These are phyloP conservation scores for Hedya salicella DNA, from an alignment of 2,888 invertebrate genomes.

Conservation along the genomic window DNA sequence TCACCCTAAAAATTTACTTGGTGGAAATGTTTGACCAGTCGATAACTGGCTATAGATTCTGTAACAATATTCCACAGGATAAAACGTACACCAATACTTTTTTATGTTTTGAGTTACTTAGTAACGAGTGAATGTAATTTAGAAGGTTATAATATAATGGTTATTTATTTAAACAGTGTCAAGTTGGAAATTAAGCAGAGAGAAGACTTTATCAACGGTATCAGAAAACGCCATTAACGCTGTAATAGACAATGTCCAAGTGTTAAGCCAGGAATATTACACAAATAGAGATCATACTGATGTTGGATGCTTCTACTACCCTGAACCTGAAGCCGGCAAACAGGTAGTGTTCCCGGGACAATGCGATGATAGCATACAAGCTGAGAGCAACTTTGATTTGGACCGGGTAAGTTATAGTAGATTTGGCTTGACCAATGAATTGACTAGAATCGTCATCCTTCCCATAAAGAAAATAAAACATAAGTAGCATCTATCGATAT, in stretches of 20 bases:
- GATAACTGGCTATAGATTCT: too few relatives aligned
- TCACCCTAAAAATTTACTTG: too few relatives aligned
- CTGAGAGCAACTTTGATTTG: conserved; percentile 58
- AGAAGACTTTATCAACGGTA: conserved; percentile 51
- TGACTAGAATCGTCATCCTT: too few relatives aligned
- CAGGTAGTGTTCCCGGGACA: conserved; percentile 68
- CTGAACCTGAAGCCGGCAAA: conserved; percentile 57
- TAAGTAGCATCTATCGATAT: too few relatives aligned
- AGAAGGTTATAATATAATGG: neutral
- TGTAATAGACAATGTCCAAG: conserved; percentile 52
- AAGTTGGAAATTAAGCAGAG: conserved; percentile 70
- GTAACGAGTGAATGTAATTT: too few relatives aligned
- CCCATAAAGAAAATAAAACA: too few relatives aligned
- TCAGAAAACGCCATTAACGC: conserved; percentile 52
- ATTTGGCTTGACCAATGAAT: too few relatives aligned
- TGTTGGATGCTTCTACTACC: conserved; percentile 69
- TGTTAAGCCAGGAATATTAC: conserved; percentile 63
- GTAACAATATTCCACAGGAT: too few relatives aligned
- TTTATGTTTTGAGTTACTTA: too few relatives aligned
- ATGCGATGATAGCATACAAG: conserved; percentile 62
- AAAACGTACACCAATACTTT: too few relatives aligned
- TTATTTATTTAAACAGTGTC: conserved; percentile 56
- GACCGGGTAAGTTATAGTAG: conserved; percentile 50
- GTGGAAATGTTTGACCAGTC: too few relatives aligned
- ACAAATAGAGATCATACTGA: conserved; percentile 55